These are phyloP conservation scores for Coenobita brevimanus DNA, from an alignment of 1,140 invertebrate species.

Conservation along the genomic window DNA sequence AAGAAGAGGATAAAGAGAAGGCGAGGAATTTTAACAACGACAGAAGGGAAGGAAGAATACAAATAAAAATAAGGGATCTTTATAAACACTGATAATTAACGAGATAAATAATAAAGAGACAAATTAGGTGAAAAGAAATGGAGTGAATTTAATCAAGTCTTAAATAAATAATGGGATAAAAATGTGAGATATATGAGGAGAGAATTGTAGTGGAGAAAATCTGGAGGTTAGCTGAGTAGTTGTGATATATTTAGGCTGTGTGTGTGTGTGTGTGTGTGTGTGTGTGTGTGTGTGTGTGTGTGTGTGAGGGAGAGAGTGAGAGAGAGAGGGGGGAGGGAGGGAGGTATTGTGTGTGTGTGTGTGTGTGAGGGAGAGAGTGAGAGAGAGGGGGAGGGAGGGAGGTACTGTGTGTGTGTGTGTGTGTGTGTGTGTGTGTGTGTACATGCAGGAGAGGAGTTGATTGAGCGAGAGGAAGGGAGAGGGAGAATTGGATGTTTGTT, in stretches of 20 bases:
- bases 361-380: slow-evolving; percentile 7
- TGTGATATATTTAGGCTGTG: background rate
- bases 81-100: background rate
- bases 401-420: background rate
- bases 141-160: too few species aligned
- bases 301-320: slow-evolving; percentile 9
- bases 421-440: background rate
- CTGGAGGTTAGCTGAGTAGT: too few species aligned
- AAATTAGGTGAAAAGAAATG: too few species aligned
- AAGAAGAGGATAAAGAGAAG: background rate
- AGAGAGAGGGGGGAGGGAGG: slow-evolving; percentile 10
- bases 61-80: background rate
- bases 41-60: background rate
- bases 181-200: too few species aligned
- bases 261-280: background rate
- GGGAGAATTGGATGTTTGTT: background rate
- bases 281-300: background rate
- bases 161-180: too few species aligned
- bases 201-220: too few species aligned
- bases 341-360: background rate
- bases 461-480: background rate
- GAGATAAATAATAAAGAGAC: background rate
- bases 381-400: background rate
- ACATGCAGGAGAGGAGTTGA: background rate
- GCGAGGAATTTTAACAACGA: background rate